Evolutionary conservation across 2,888 invertebrate species (phyloP).

Genomic region (Auanema sp.): DNA sequence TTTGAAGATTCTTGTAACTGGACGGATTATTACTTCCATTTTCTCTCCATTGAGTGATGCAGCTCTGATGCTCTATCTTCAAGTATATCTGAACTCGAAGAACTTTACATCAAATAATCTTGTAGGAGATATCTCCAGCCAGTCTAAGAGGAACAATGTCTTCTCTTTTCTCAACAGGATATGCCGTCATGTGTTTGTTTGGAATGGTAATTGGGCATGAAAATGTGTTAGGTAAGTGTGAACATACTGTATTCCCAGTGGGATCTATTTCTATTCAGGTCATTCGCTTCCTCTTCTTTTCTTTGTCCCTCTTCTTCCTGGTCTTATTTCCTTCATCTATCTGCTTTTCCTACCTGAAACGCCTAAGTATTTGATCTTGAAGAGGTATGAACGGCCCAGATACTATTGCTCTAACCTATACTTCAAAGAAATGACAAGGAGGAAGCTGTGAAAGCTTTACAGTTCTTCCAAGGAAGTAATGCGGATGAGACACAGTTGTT

Average conservation of each 20-base stretch:
- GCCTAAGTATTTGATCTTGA: constrained; percentile 51
- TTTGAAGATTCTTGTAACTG: constrained; percentile 41
- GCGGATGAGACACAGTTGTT: constrained; percentile 10
- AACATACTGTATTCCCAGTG: not conserved
- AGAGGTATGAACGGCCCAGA: constrained; percentile 27
- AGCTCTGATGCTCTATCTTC: constrained; percentile 55
- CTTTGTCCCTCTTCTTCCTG: constrained; percentile 54
- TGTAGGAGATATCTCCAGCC: constrained; percentile 57
- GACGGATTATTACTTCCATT: constrained; percentile 53
- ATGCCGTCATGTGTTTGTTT: constrained; percentile 53
- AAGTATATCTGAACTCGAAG: constrained; percentile 26
- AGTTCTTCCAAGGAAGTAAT: constrained; percentile 50
- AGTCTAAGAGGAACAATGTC: constrained; percentile 55
- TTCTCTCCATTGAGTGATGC: constrained; percentile 61
- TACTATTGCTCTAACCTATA: not conserved
- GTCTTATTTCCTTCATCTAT: constrained; percentile 47
- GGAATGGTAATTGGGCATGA: constrained; percentile 59
- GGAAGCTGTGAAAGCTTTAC: constrained; percentile 38
- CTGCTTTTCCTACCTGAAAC: constrained; percentile 55
- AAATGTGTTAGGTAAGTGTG: constrained; percentile 35
- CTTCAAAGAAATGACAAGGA: constrained; percentile 31
- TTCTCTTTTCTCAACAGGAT: constrained; percentile 56
- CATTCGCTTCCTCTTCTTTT: constrained; percentile 53
- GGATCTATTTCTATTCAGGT: constrained; percentile 12
- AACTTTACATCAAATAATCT: constrained; percentile 4